Evolutionary conservation across 2,797 vertebrate species (phyloP).

Genomic region (Cheirogaleus major): DNA sequence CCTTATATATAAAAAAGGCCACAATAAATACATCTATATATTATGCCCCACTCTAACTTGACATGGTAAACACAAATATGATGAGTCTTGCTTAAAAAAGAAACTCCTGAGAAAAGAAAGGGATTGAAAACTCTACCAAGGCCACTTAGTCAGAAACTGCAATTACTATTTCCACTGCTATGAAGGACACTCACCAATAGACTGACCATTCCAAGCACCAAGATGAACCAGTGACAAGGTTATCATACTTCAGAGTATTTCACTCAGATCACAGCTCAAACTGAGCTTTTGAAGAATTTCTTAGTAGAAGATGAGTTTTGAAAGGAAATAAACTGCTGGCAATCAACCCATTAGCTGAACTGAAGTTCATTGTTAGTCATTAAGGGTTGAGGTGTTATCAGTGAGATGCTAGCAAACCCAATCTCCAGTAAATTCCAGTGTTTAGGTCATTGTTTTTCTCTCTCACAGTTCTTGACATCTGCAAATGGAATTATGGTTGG

Average conservation of each 20-base stretch:
- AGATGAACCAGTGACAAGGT: slow-evolving; percentile 33
- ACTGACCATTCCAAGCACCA: neutral
- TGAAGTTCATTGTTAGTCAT: neutral
- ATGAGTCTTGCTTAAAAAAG: slow-evolving; percentile 50
- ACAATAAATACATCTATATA: slow-evolving; percentile 56
- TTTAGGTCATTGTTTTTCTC: neutral
- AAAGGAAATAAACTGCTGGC: neutral
- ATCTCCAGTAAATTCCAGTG: slow-evolving; percentile 32
- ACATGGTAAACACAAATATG: slow-evolving; percentile 59
- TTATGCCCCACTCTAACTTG: slow-evolving; percentile 41
- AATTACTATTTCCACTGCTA: neutral
- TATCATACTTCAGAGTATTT: neutral
- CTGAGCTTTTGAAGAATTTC: neutral
- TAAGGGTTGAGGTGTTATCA: neutral
- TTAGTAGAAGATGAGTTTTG: neutral
- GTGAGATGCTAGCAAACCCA: neutral
- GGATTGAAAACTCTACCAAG: slow-evolving; percentile 70
- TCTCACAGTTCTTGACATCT: slow-evolving; percentile 49
- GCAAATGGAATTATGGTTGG: slow-evolving; percentile 50
- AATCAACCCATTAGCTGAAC: neutral
- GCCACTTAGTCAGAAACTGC: slow-evolving; percentile 62
- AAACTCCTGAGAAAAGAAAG: slow-evolving; percentile 75
- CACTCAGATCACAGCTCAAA: neutral
- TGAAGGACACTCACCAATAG: neutral
- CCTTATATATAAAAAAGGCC: slow-evolving; percentile 68